phyloP scores from a whole-genome alignment of 2,113 vertebrate genomes.

The Saguinus imperator region DNA sequence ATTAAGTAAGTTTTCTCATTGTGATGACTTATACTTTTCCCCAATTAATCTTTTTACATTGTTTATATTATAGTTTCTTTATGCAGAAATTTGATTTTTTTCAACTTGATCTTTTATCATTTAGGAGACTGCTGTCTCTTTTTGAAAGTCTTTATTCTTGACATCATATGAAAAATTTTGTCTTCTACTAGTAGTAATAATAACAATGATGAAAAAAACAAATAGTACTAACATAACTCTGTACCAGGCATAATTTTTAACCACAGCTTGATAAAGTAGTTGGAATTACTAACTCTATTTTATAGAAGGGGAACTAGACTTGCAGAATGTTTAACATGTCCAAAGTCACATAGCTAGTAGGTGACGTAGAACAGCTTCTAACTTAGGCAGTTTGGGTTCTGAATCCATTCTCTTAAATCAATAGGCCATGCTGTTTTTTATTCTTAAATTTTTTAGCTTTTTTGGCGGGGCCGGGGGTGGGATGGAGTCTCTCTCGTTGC shows the following conservation, averaged over 20 bases:
- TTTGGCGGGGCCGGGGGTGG: rapidly evolving
- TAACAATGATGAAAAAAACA: background rate
- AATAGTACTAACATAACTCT: background rate
- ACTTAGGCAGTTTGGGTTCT: background rate
- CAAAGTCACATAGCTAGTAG: background rate
- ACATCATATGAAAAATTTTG: background rate
- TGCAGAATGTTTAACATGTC: background rate
- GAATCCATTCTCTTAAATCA: background rate
- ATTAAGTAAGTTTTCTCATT: background rate
- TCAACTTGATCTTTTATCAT: background rate
- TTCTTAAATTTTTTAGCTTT: background rate
- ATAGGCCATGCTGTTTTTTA: background rate
- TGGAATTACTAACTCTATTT: conserved; percentile 39
- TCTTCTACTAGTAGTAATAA: background rate
- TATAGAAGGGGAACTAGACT: background rate
- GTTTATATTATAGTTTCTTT: background rate
- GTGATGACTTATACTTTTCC: background rate
- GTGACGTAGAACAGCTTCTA: background rate
- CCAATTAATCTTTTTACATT: background rate
- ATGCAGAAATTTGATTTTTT: background rate
- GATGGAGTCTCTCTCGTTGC: too few relatives aligned
- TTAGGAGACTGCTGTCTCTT: background rate
- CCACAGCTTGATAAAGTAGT: background rate
- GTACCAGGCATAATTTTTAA: background rate
- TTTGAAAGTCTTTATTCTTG: background rate